Base-by-base conservation (phyloP, 2,113 vertebrate genomes). In the Calyptommatus sinebrachiatus region DNA sequence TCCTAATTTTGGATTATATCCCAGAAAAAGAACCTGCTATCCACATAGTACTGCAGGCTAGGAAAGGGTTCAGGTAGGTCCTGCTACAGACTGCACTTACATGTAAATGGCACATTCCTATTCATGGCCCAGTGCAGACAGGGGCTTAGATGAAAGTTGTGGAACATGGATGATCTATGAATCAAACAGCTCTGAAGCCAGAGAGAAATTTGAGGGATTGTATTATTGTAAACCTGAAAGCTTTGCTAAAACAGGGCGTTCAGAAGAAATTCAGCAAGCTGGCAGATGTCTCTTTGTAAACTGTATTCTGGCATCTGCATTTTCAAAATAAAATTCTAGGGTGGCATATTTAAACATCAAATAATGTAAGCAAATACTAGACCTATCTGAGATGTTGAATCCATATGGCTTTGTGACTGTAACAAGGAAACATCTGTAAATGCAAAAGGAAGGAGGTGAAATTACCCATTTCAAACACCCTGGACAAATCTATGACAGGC, bases 401-500 rank as follows among this genome's bases (percentile, higher is more conserved):
- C 71, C 71, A 45, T 70, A 28, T 0, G 0, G 82, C 77, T 73
- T 29, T 82, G 79, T 80, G 72, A 80, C 21, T 41, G 22, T 8
- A 28, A 73, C 31, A 74, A 87, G 41, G 78, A 68, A 73, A 65
- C 48, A 79, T 66, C 79, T 65, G 66, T 0, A 35, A 48, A 77
- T 0, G 8, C 72, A 67, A 29, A 61, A 9, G 67, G 41, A 1
- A 18, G 18, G 57, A 18, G 7, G 1, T 71, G 75, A 61, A 31
- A 84, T 71, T 81, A 83, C 53, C 84, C 76, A 0, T 63, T 74
- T 79, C 63, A 83, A 72, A 31, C 1, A 26, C 71, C 69, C 71
- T 80, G 2, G 7, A 35, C 60, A 81, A 67, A 22, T 41, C 53
- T 60, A 80, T 80, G 67, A 21, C 35, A 60, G 71, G 22, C 60